Evolutionary conservation across 2,113 vertebrate genomes (phyloP), one percentile per base, ranked within the genome.

Genomic region (Hydrolagus affinis): DNA sequence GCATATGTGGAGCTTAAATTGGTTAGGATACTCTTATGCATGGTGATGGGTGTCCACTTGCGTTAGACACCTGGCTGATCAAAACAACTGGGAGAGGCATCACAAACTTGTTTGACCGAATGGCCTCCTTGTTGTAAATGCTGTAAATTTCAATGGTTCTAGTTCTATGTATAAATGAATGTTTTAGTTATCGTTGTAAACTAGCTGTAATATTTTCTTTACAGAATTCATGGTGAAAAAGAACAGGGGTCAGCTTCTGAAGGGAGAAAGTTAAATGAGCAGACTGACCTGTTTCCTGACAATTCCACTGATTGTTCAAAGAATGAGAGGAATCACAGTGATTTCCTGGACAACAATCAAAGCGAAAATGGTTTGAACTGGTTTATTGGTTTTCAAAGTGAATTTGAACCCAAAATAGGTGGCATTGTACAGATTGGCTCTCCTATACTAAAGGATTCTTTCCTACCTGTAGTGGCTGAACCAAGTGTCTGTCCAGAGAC

Each of bases 351-450:
- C 30, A 9, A 28, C 19, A 25, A 83, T 66, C 78, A 83, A 19
- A 21, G 14, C 11, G 60, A 83, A 1, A 3, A 17, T 83, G 78
- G 28, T 83, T 62, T 83, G 25, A 83, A 23, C 78, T 83, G 78
- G 78, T 83, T 83, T 83, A 60, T 17, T 66, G 28, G 32, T 28
- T 83, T 64, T 28, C 78, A 83, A 80, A 80, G 78, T 10, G 17
- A 80, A 32, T 21, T 9, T 2, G 60, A 32, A 28, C 25, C 62
- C 19, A 64, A 83, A 30, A 25, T 15, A 32, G 62, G 21, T 17
- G 78, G 28, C 1, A 59, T 25, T 30, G 78, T 19, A n/a, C 60
- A 9, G 25, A 56, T 8, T 30, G 62, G 32, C 30, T 83, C 78
- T 17, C 8, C 25, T 28, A 66, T 23, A 32, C 62, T 1, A 4